Evolutionary conservation across 2,797 vertebrate genomes (phyloP).

Genomic region (Macrochelys suwanniensis): DNA sequence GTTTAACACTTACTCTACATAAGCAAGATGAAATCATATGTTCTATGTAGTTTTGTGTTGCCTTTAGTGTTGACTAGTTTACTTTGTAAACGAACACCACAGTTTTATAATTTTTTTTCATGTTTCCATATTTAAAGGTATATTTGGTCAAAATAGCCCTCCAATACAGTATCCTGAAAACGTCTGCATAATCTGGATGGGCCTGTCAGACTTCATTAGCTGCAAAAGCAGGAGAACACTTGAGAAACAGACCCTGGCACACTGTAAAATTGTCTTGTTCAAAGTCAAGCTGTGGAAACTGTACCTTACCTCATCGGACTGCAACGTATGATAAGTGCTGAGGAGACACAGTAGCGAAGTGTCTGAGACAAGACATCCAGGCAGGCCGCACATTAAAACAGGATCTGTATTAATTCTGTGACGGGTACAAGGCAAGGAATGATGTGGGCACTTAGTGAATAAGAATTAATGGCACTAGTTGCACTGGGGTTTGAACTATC

Average conservation of each 20-base stretch:
- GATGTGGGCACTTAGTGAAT: background rate
- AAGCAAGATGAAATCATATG: background rate
- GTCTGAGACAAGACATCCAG: background rate
- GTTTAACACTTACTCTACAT: background rate
- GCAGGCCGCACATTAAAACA: background rate
- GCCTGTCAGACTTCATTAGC: background rate
- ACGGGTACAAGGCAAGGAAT: no score
- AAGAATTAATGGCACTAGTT: no score
- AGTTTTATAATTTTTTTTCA: background rate
- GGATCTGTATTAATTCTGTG: accelerated
- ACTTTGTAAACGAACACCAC: background rate
- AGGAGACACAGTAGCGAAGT: background rate
- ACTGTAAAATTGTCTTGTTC: background rate
- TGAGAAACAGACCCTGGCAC: background rate
- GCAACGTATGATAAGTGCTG: accelerated
- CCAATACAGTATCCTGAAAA: background rate
- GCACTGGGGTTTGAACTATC: background rate
- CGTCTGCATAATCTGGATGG: background rate
- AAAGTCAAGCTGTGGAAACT: background rate
- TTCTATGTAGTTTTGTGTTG: background rate
- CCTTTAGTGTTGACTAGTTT: background rate
- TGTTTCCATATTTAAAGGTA: background rate
- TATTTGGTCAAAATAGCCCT: background rate
- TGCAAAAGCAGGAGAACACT: background rate
- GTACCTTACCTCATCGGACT: accelerated